Conservation (phyloP, 2,797 vertebrate species). For the Anolis apletophallus region DNA sequence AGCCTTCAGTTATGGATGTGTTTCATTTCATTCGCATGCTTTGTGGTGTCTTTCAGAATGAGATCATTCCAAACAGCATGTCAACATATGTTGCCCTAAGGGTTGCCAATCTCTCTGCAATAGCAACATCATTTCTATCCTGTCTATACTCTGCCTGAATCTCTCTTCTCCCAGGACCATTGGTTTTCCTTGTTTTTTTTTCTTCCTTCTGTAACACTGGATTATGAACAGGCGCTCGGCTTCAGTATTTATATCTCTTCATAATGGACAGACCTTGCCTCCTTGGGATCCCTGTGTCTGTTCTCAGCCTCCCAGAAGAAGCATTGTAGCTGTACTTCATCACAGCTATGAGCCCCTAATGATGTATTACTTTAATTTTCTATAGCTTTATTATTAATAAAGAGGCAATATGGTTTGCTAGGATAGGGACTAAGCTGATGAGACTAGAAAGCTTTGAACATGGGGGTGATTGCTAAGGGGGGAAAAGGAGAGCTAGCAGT, state of each 20-base stretch:
- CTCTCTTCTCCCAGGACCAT: too few species aligned
- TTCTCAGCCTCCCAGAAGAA: slow-evolving; percentile 2
- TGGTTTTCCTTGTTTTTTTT: not conserved
- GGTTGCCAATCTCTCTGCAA: not conserved
- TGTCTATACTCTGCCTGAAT: not conserved
- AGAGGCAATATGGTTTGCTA: slow-evolving; percentile 8
- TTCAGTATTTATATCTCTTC: not conserved
- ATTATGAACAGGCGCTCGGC: not conserved
- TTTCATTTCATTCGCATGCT: not conserved
- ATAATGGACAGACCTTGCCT: slow-evolving; percentile 11
- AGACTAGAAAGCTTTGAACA: not conserved
- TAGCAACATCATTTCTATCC: not conserved
- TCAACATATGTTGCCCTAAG: not conserved
- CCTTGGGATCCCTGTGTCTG: not conserved
- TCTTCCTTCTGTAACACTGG: not conserved
- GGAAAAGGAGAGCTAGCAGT: not conserved
- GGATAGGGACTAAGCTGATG: slow-evolving; percentile 13
- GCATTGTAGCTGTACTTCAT: not conserved
- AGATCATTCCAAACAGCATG: not conserved
- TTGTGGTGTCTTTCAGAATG: not conserved
- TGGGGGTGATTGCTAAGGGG: too few species aligned
- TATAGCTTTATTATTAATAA: slow-evolving; percentile 40
- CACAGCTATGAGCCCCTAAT: slow-evolving; percentile 20
- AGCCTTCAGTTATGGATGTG: not conserved
- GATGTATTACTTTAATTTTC: slow-evolving; percentile 31